These are phyloP conservation scores for Turritopsis dohrnii DNA, from an alignment of 30 jellyfish, hydroid and myxozoan genomes.

Conservation along the genomic window DNA sequence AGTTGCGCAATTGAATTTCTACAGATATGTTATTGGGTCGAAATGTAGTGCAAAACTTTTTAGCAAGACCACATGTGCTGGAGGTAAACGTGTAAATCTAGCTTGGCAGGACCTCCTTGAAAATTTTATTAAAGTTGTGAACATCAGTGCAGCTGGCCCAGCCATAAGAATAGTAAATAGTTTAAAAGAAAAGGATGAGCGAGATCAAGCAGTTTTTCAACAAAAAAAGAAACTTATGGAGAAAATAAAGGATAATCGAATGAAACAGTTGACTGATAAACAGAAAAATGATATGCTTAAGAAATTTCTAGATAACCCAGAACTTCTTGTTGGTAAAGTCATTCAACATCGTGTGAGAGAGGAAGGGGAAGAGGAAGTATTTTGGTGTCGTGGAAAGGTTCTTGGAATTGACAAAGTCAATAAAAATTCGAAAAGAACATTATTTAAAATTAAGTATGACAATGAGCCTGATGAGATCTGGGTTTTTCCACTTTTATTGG, in stretches of 20 bases:
- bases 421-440: not conserved
- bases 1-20: not conserved
- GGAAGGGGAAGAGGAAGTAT: not conserved
- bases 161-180: rapidly evolving
- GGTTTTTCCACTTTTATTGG: not conserved
- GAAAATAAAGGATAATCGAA: not conserved
- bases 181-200: not conserved
- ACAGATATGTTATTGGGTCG: not conserved
- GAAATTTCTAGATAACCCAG: not conserved
- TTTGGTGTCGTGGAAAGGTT: not conserved
- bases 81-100: not conserved
- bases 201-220: not conserved
- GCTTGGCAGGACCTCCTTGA: conserved; percentile 11
- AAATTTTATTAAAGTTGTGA: not conserved
- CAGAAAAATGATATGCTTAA: not conserved
- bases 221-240: not conserved
- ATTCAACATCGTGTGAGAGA: not conserved
- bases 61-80: not conserved
- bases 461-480: not conserved
- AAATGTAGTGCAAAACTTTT: not conserved
- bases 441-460: not conserved
- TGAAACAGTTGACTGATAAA: too few relatives aligned
- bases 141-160: rapidly evolving
- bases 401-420: not conserved
- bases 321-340: not conserved